Evolutionary conservation across 2,113 vertebrate species (phyloP), one percentile per base, ranked within the genome.

Genomic region (Emydura subglobosa): DNA sequence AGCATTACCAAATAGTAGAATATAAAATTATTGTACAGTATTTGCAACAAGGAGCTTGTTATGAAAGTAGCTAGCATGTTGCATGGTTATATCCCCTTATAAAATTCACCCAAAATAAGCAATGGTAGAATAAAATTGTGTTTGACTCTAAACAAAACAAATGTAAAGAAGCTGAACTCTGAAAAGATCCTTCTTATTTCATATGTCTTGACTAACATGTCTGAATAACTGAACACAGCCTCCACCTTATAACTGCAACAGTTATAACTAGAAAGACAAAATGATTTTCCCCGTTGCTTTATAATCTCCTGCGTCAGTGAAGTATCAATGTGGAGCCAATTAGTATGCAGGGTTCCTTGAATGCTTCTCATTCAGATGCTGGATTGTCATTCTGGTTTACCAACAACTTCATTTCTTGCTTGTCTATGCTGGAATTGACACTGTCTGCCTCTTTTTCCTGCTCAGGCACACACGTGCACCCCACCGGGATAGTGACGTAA

Each of bases 381-480:
- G 97, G 98, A 94, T 98, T 96, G 95, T 95, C 87, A 13, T 95
- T 95, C 86, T 97, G 97, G 85, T 91, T 91, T 13, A 93, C 94
- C 83, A 97, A 80, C 17, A 97, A 7, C 96, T 99, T 99, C 74
- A 97, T 87, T 25, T 93, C 97, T 49, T 94, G 95, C 91, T 98
- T 98, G 72, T 98, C 97, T 74, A 98, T 94, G 91, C 98, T 99
- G 97, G 98, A 98, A 86, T 99, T 99, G 55, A 85, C 72, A 1
- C 79, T 96, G 44, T 97, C 96, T 0, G 81, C 34, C 39, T 93
- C 98, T 17, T 97, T 94, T 3, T 97, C 97, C 10, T 91, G 95
- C 91, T 98, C 97, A 0, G 99, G 99, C 10, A 99, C 98, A 11
- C 99, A 99, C 7, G 99, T 99, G 98, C 99, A 99, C 4, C 99